Evolutionary conservation across 2,113 vertebrate genomes (phyloP), one percentile per base, ranked within the genome.

Genomic region (Psettodes erumei): DNA sequence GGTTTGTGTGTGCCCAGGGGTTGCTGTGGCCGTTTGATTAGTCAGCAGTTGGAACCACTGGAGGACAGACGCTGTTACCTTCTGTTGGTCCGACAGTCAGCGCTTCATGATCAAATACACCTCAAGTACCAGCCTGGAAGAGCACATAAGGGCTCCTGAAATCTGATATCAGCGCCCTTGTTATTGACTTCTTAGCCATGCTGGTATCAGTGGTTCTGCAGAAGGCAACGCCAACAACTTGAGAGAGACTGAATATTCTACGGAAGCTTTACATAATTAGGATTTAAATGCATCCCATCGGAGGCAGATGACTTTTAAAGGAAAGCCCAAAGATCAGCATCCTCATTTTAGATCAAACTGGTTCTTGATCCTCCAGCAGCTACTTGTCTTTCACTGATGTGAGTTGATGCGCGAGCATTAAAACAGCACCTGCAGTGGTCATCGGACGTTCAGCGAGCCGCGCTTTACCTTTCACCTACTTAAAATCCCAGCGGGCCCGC

Each of bases 11-110:
- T 90, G 87, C 87, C 77, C 75, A 73, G 75, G 42, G 55, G 71
- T 62, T 69, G 43, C 80, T 62, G 75, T 13, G 10, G 38, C 27
- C 68, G 43, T 76, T 84, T 83, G 65, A 74, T 88, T 79, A 86
- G 74, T 90, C 79, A 81, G 75, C 86, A 85, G 75, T 62, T 1
- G 0, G 16, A 33, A 30, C 47, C n/a, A 18, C 33, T 16, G 23
- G 42, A 51, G 67, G 59, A 38, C 62, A 64, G 30, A 69, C 71
- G 74, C 62, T 48, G 61, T 58, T 62, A 5, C 25, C 50, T 62
- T 55, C 64, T 71, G 30, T 88, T 76, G 72, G n/a, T 63, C 70
- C 64, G 68, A 32, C 50, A 83, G 62, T 85, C 75, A 68, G 77
- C 79, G 53, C 11, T 75, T 81, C 66, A 55, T 60, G 68, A 38